Base-by-base conservation (phyloP, 2,797 vertebrate species). In the Melanotaenia nigrans region DNA sequence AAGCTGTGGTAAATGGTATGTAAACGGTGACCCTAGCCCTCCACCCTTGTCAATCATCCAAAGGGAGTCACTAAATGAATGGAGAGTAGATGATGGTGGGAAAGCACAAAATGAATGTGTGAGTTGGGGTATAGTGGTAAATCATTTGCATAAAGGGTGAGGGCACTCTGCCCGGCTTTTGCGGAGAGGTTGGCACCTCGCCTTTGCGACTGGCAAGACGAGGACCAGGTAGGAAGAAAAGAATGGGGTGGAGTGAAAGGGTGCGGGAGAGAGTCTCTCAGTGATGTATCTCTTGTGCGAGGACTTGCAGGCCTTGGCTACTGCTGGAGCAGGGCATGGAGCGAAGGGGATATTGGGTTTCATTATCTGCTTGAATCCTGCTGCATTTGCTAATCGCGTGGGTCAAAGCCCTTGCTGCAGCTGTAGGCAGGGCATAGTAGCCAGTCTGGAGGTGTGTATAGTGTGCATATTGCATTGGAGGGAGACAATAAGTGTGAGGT, bases 141-240 rank as follows among this genome's bases (percentile, higher is more conserved):
- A 84, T 84, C 86, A 92, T 94, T 94, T 93, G 89, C 93, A 95
- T 95, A 94, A 95, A 94, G 93, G 92, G 89, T 90, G 84, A 93
- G 91, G 94, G 94, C 93, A 93, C 71, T 66, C 79, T 94, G 93
- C 93, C 94, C 93, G 88, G 92, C 91, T 90, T 92, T 91, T 90
- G 93, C 33, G 90, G 92, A 94, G 92, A 91, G 90, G 91, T 90
- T 95, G 94, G 94, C 94, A 94, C 82, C 85, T 84, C 77, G 94
- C 94, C 92, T 89, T 77, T 79, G 87, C 84, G 82, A 92, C 90
- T 93, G 92, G 93, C 91, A 93, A 87, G 91, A 92, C 82, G 87
- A 84, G 83, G 86, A 85, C 79, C 82, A 47, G 82, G 74, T 86
- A 91, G 90, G 85, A 92, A 92, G 89, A 94, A 92, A 94, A 93